These are phyloP conservation scores for Abrostola triplasia DNA, from an alignment of 2,888 invertebrate species.

Conservation along the genomic window DNA sequence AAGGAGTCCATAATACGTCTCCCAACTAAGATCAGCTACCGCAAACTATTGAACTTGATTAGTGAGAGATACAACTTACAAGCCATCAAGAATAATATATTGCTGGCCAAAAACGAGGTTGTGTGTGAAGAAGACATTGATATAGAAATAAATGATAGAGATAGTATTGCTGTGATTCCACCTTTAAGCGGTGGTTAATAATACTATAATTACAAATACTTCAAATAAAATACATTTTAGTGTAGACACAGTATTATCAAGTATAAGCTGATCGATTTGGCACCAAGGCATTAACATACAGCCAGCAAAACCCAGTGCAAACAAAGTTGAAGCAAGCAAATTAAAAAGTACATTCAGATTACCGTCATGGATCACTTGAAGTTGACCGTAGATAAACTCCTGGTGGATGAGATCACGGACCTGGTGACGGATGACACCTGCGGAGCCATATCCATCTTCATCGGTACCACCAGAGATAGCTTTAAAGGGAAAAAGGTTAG, in stretches of 20 bases:
- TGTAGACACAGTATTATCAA: not conserved
- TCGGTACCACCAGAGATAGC: slow-evolving; percentile 95
- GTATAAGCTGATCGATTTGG: not conserved
- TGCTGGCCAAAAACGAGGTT: slow-evolving; percentile 95
- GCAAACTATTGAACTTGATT: slow-evolving; percentile 89
- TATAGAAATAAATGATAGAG: slow-evolving; percentile 90
- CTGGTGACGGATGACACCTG: slow-evolving; percentile 91
- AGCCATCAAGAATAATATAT: slow-evolving; percentile 90
- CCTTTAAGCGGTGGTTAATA: slow-evolving; percentile 96
- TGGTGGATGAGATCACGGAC: slow-evolving; percentile 90
- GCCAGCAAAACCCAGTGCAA: not conserved
- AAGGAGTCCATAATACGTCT: slow-evolving; percentile 87
- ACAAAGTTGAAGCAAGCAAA: not conserved
- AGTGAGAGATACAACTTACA: slow-evolving; percentile 90
- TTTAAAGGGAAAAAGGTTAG: slow-evolving; percentile 93
- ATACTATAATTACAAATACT: no score
- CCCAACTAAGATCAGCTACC: slow-evolving; percentile 85
- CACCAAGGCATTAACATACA: no score
- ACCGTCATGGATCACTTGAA: slow-evolving; percentile 91
- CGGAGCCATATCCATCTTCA: slow-evolving; percentile 96
- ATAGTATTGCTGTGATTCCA: slow-evolving; percentile 97
- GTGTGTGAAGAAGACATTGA: slow-evolving; percentile 89
- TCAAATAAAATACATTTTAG: not conserved
- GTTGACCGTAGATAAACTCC: slow-evolving; percentile 90
- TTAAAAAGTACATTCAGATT: not conserved